Percentiles rank a stretch among this genome's conserved stretches.
Evolutionary conservation across 1,140 invertebrate genomes (phyloP).

Genomic region (Cotesia vestalis): DNA sequence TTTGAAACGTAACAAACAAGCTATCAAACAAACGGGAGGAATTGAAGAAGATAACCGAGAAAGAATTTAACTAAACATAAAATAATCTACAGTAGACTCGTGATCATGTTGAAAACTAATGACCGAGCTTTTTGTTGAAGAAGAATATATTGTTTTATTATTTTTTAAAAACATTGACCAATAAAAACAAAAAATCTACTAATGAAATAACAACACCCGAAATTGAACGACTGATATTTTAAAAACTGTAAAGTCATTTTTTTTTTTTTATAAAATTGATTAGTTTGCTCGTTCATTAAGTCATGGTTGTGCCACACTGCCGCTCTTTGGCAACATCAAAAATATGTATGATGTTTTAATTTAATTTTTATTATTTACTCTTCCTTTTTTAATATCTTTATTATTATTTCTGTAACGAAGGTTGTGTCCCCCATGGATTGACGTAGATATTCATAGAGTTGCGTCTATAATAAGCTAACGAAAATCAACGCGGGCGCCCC

Average conservation of each 20-base stretch:
- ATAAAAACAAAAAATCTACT: neutral
- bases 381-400: too few species aligned
- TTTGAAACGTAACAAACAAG: neutral
- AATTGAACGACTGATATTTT: neutral
- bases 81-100: neutral
- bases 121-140: too few species aligned
- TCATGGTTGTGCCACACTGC: conserved; percentile 59
- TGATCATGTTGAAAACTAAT: conserved; percentile 7
- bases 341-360: conserved; percentile 27
- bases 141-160: neutral
- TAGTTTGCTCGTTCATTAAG: conserved; percentile 53
- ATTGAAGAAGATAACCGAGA: neutral
- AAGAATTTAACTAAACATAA: neutral
- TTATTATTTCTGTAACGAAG: conserved; percentile 58
- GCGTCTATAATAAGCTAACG: conserved; percentile 2
- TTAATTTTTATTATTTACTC: neutral
- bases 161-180: conserved; percentile 1
- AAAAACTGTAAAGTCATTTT: neutral
- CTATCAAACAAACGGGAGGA: neutral
- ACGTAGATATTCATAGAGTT: conserved; percentile 13
- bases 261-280: neutral
- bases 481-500: conserved; percentile 20
- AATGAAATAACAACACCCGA: neutral
- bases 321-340: conserved; percentile 44
- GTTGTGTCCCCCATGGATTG: conserved; percentile 53